Evolutionary conservation across 2,113 vertebrate species (phyloP), one percentile per base, ranked within the genome.

Genomic region (Stictonetta naevosa): DNA sequence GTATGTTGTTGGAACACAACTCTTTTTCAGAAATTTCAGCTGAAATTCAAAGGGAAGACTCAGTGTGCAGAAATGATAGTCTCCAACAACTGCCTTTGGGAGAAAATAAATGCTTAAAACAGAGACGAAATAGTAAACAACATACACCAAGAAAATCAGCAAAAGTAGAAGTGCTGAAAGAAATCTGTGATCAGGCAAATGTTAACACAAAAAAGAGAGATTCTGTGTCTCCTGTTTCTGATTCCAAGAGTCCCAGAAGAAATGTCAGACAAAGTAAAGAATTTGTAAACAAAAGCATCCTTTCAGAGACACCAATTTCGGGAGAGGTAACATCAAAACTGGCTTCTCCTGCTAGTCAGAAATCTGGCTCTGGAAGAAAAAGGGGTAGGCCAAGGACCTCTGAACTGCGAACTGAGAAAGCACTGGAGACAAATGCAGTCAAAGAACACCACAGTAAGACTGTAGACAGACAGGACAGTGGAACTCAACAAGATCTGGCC

Each of bases 91-190:
- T 26, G 83, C 68, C 88, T 72, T 10, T 58, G 56, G 26, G 52
- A 44, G 78, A 74, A 84, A 53, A 52, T 5, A 67, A 60, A 11
- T 28, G 19, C 78, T 42, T 59, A 8, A 93, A 84, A 26, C 78
- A 46, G 36, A 93, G 84, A 10, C n/a, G 1, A 20, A 84, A 4
- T 3, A 83, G 63, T 63, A 58, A 86, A 22, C 75, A 81, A 7
- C 33, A 6, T 11, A 77, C 75, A 1, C 85, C 92, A 53, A 55
- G 96, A 88, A 97, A 72, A 85, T 87, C 73, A 20, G 29, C 86
- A 20, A 95, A 83, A 19, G 36, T 72, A 19, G 96, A 97, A 44
- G 97, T 87, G 55, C 79, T 95, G 46, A 82, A 97, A 72, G 95
- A 97, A 83, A 53, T 96, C 23, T 33, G 69, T 28, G 87, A 67